Evolutionary conservation across 2,113 vertebrate species (phyloP), one percentile per base, ranked within the genome.

Genomic region (Irena cyanogastra): DNA sequence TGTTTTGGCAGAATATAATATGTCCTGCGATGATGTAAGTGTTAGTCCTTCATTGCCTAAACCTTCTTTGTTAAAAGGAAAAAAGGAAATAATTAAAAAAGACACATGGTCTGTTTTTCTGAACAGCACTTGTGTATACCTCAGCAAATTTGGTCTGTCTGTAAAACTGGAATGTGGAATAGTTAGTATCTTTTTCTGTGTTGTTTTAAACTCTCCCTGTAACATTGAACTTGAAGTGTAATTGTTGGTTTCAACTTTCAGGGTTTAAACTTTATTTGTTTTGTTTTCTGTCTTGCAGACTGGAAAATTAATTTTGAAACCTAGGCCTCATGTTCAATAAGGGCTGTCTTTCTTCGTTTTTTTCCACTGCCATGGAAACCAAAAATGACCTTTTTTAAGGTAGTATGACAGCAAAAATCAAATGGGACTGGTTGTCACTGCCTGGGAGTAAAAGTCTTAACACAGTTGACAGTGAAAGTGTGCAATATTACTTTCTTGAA

Each of bases 1-100:
- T 18, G 98, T 99, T 96, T 97, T 99, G 97, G 98, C 99, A 96
- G 99, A 99, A 96, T 99, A 99, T 98, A 99, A 99, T 95, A 99
- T 99, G 99, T 99, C 99, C 93, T 99, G 99, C 97, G 99, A 99
- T 96, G 99, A 99, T 89, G 99, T 99, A 97, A 99, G 99, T 99
- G 85, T 63, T 65, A 37, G 47, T 45, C 10, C 47, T 81, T 90
- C 35, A 11, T 68, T 93, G 23, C 24, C 31, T 78, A 47, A 56
- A 60, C 15, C 1, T 76, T 50, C 11, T 85, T 61, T 64, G 42
- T 39, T 10, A 5, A 20, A 59, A 82, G 39, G 47, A 22, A 17
- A 50, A 49, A 57, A 22, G 9, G 12, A 31, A 69, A 33, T 27
- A 37, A 54, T 66, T 63, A 0, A 2, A 44, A 70, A 76, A 83